These are phyloP conservation scores for Mesorhabditis belari DNA, from an alignment of 2,888 invertebrate genomes.

Conservation along the genomic window DNA sequence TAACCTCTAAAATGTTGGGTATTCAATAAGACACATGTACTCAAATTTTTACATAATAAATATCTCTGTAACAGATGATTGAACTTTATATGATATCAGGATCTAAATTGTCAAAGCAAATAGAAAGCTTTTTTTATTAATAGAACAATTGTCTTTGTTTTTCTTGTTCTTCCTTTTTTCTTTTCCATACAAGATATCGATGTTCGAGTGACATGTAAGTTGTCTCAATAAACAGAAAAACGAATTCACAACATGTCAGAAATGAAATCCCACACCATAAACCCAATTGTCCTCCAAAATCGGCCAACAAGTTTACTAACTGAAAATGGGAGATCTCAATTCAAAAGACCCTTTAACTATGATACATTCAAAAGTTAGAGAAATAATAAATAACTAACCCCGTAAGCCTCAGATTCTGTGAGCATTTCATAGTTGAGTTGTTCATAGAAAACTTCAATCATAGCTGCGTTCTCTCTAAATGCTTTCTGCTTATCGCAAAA, in stretches of 20 bases:
- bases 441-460: conserved; percentile 53
- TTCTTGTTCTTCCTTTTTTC: conserved; percentile 39
- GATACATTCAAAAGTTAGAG: neutral
- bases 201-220: conserved; percentile 46
- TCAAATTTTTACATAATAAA: too few species aligned
- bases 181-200: conserved; percentile 34
- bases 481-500: neutral
- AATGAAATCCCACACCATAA: conserved; percentile 48
- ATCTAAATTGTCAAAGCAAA: too few species aligned
- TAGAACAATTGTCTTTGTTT: conserved; percentile 5
- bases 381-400: conserved; percentile 19
- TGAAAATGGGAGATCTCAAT: too few species aligned
- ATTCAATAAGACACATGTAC: too few species aligned
- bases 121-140: too few species aligned
- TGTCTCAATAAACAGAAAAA: conserved; percentile 39
- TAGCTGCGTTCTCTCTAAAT: conserved; percentile 49
- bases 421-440: conserved; percentile 51
- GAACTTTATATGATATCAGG: too few species aligned
- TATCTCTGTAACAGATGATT: too few species aligned
- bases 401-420: conserved; percentile 50
- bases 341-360: neutral
- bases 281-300: conserved; percentile 50
- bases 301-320: conserved; percentile 49
- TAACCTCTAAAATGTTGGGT: too few species aligned
- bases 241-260: conserved; percentile 46